Evolutionary conservation across 2,888 invertebrate genomes (phyloP).

Genomic region (Scrobipalpa costella): DNA sequence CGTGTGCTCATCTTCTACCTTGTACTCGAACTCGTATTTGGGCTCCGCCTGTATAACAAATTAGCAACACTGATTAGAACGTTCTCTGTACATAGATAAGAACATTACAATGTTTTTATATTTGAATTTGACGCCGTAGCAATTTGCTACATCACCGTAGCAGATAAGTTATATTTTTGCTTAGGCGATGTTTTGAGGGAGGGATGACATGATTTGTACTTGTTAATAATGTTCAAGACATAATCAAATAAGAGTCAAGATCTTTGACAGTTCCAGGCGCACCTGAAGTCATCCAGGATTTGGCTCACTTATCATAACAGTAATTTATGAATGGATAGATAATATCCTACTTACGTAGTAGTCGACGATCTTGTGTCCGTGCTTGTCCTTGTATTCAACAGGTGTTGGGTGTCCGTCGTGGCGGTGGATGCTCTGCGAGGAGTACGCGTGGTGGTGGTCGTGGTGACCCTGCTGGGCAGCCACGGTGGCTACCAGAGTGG

Average conservation of each 20-base stretch:
- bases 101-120: no score
- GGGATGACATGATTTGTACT: no score
- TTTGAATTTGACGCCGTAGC: no score
- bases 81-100: neutral
- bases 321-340: neutral
- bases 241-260: no score
- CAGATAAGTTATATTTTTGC: no score
- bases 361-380: slow-evolving; percentile 34
- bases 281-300: no score
- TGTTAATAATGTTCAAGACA: no score
- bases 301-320: neutral
- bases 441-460: slow-evolving; percentile 34
- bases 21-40: slow-evolving; percentile 61
- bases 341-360: slow-evolving; percentile 39
- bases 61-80: neutral
- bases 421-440: slow-evolving; percentile 45
- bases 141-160: no score
- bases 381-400: slow-evolving; percentile 15
- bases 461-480: slow-evolving; percentile 28
- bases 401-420: slow-evolving; percentile 13
- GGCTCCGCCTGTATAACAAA: slow-evolving; percentile 52
- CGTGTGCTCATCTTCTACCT: slow-evolving; percentile 70
- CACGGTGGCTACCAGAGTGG: slow-evolving; percentile 8
- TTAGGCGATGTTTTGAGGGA: no score
- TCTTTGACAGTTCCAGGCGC: no score